phyloP scores from a whole-genome alignment of 2,888 invertebrate genomes.

The Nectonema munidae region DNA sequence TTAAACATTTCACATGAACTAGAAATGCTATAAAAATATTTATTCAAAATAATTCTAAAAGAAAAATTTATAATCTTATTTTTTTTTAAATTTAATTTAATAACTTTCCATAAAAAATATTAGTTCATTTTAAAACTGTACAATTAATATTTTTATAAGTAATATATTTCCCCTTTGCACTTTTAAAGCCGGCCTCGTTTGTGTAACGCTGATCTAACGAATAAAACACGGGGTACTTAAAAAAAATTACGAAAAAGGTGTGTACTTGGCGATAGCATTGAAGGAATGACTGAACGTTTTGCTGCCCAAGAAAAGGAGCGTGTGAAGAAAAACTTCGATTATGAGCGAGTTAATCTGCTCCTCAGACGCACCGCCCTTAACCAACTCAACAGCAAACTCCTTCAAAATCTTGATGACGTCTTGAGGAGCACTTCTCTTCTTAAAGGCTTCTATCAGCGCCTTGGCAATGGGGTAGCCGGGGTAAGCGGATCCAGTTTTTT shows the following conservation, averaged over 20 bases:
- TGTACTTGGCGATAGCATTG: slow-evolving; percentile 85
- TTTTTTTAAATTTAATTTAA: too few species aligned
- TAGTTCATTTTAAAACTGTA: too few species aligned
- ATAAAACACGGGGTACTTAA: not conserved
- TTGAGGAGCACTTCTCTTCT: slow-evolving; percentile 13
- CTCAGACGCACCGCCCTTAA: not conserved
- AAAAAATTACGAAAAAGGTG: not conserved
- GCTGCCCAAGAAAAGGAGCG: slow-evolving; percentile 55
- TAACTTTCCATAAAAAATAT: too few species aligned
- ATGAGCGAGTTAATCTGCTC: slow-evolving; percentile 33
- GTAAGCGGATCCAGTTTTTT: slow-evolving; percentile 9
- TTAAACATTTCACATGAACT: too few species aligned
- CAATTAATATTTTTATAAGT: too few species aligned
- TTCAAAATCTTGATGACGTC: not conserved
- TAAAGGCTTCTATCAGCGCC: not conserved
- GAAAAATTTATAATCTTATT: too few species aligned
- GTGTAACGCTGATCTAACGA: not conserved
- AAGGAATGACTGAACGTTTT: slow-evolving; percentile 94
- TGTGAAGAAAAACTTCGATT: slow-evolving; percentile 86
- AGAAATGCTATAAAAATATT: too few species aligned
- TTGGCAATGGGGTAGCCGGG: slow-evolving; percentile 14
- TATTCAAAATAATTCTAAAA: too few species aligned
- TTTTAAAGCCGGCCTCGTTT: too few species aligned
- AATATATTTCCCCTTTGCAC: too few species aligned
- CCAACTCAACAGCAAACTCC: not conserved